Evolutionary conservation across 2,113 vertebrate genomes (phyloP).

Genomic region (Coracopsis vasa): DNA sequence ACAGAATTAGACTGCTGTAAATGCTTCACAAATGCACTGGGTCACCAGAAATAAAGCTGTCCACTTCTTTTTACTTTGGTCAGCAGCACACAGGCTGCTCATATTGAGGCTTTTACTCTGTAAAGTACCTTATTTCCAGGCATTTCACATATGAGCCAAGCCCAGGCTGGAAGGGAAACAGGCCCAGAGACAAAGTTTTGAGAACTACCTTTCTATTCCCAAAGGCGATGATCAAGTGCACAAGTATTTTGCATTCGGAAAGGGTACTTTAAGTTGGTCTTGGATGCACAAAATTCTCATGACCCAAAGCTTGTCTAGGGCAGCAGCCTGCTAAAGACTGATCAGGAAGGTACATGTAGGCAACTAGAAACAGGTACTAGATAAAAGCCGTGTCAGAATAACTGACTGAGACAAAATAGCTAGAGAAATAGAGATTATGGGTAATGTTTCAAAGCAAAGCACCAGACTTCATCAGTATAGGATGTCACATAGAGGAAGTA

Average conservation of each 20-base stretch:
- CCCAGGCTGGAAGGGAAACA: neutral
- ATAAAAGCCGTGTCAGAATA: neutral
- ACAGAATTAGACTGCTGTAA: conserved; percentile 22
- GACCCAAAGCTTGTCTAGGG: neutral
- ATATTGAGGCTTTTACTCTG: neutral
- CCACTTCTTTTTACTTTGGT: neutral
- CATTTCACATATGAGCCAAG: neutral
- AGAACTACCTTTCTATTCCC: neutral
- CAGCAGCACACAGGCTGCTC: neutral
- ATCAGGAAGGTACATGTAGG: neutral
- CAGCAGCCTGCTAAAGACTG: neutral
- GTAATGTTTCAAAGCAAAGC: neutral
- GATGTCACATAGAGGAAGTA: neutral
- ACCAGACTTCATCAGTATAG: neutral
- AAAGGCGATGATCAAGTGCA: neutral
- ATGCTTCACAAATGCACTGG: neutral
- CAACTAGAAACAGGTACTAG: neutral
- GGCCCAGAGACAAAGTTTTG: neutral
- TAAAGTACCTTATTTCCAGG: neutral
- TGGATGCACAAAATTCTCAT: neutral
- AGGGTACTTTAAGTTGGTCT: neutral
- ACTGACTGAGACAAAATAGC: neutral
- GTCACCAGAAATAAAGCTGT: neutral
- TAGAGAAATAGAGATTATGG: neutral
- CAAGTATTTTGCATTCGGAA: neutral